phyloP scores from a whole-genome alignment of 2,797 vertebrate genomes.

The Masticophis lateralis region DNA sequence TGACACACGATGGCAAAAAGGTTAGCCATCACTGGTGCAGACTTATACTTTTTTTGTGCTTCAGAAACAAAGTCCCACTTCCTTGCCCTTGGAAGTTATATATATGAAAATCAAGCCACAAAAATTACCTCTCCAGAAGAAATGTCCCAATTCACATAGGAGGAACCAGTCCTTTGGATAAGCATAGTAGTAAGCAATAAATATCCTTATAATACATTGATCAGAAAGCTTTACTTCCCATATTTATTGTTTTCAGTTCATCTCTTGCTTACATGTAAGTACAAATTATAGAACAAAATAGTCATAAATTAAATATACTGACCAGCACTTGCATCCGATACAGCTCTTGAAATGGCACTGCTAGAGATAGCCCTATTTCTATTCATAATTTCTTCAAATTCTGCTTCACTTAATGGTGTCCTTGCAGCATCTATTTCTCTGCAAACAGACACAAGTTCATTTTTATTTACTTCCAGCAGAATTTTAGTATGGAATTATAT shows the following conservation, averaged over 20 bases:
- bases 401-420: constrained; percentile 93
- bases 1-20: too few relatives aligned
- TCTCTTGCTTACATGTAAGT: neutral
- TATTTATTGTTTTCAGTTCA: neutral
- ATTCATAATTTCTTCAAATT: constrained; percentile 99
- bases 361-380: constrained; percentile 97
- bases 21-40: too few relatives aligned
- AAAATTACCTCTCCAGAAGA: neutral
- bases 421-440: constrained; percentile 97
- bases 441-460: constrained; percentile 57
- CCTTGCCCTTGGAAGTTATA: neutral
- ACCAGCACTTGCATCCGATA: constrained; percentile 98
- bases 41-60: neutral
- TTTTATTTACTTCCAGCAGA: constrained; percentile 29
- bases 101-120: neutral
- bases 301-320: constrained; percentile 59
- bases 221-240: neutral
- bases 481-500: constrained; percentile 62
- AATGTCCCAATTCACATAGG: too few relatives aligned
- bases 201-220: neutral
- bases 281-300: neutral
- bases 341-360: constrained; percentile 97
- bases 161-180: neutral
- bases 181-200: neutral
- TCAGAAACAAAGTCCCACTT: neutral